Percentiles rank a stretch among this genome's conserved stretches.
phyloP scores from a whole-genome alignment of 2,113 vertebrate species.

The Tiliqua scincoides region DNA sequence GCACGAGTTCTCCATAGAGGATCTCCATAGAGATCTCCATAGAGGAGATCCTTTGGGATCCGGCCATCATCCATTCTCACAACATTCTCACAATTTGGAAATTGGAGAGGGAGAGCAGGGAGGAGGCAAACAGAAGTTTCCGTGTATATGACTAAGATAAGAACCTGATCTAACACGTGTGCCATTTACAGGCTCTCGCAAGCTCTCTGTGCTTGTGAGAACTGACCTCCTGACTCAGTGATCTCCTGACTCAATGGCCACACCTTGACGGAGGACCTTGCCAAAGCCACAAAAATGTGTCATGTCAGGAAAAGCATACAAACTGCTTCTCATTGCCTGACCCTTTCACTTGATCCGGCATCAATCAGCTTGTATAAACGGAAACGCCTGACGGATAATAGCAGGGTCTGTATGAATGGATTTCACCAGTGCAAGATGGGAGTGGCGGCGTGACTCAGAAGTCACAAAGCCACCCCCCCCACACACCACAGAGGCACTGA shows the following conservation, averaged over 20 bases:
- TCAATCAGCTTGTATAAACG: neutral
- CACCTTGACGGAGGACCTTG: neutral
- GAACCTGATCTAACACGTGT: neutral
- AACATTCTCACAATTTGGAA: too few relatives aligned
- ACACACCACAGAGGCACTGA: neutral
- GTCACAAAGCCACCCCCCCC: neutral
- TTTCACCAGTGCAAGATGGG: neutral
- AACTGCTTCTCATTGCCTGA: neutral
- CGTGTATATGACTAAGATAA: neutral
- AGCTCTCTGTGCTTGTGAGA: neutral
- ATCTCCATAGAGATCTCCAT: too few relatives aligned
- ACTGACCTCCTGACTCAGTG: neutral
- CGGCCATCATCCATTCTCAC: too few relatives aligned
- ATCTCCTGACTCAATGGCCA: neutral
- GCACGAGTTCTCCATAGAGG: too few relatives aligned
- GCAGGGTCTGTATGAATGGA: neutral
- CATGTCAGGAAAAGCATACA: neutral
- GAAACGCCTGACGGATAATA: neutral
- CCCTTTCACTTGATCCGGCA: neutral
- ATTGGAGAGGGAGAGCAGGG: too few relatives aligned
- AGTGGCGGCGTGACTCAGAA: neutral
- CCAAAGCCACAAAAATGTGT: too few relatives aligned
- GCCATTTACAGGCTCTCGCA: neutral
- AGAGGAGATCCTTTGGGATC: too few relatives aligned
- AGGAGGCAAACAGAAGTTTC: too few relatives aligned